phyloP scores from a whole-genome alignment of 2,113 vertebrate species.

The Takifugu bimaculatus region DNA sequence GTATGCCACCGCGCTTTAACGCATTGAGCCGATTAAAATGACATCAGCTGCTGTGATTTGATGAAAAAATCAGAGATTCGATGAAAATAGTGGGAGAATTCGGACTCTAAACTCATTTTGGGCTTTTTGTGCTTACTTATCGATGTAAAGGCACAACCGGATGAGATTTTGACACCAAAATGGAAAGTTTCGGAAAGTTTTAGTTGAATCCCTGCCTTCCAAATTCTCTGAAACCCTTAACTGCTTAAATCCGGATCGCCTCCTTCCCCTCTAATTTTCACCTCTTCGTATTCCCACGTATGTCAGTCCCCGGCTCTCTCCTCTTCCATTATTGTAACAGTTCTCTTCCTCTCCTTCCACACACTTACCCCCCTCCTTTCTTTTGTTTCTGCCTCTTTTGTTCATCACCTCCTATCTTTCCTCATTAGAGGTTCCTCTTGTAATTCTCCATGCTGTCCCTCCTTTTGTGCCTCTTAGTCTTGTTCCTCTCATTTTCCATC shows the following conservation, averaged over 20 bases:
- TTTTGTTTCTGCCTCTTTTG: constrained; percentile 30
- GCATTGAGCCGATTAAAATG: too few relatives aligned
- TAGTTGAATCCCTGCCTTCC: too few relatives aligned
- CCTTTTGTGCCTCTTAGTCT: constrained; percentile 33
- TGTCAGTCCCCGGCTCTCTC: constrained; percentile 6
- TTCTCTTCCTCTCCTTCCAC: constrained; percentile 8
- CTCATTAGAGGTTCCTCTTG: constrained; percentile 25
- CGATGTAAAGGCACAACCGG: background rate
- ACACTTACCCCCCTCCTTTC: constrained; percentile 4
- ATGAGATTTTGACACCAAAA: background rate
- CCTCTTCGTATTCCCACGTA: background rate
- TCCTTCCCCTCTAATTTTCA: constrained; percentile 1
- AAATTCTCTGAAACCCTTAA: background rate
- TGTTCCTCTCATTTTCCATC: constrained; percentile 46
- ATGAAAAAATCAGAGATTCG: constrained; percentile 10
- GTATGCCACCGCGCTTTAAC: too few relatives aligned
- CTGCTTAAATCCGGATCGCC: background rate
- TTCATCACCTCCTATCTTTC: constrained; percentile 24
- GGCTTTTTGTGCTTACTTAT: background rate
- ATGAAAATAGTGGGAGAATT: constrained; percentile 5
- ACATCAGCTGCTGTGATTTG: background rate
- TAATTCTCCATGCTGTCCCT: constrained; percentile 24
- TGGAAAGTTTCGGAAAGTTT: too few relatives aligned
- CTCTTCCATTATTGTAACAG: constrained; percentile 7
- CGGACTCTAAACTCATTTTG: constrained; percentile 14